phyloP scores from a whole-genome alignment of 1,140 invertebrate genomes.

The Drosophila gunungcola region DNA sequence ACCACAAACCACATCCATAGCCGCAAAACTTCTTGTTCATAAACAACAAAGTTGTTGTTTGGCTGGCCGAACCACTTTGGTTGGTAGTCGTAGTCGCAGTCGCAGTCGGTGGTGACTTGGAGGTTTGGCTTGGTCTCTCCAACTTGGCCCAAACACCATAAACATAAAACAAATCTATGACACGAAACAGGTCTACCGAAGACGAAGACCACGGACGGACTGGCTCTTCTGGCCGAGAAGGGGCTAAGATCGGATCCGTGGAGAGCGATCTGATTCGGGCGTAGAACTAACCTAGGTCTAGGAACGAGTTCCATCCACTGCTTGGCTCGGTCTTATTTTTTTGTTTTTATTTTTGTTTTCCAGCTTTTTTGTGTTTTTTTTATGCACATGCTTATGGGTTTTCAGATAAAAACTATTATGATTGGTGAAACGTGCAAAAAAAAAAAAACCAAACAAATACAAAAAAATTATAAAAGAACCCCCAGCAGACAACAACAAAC shows the following conservation, averaged over 20 bases:
- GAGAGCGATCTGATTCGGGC: constrained; percentile 43
- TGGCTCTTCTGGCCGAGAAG: constrained; percentile 32
- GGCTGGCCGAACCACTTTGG: constrained; percentile 76
- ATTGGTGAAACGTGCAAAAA: constrained; percentile 72
- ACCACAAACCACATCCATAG: constrained; percentile 83
- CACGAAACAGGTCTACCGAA: constrained; percentile 72
- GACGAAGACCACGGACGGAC: constrained; percentile 14
- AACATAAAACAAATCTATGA: constrained; percentile 82
- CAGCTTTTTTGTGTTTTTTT: constrained; percentile 37
- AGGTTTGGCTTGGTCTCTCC: neutral
- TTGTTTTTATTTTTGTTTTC: constrained; percentile 1
- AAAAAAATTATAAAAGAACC: constrained; percentile 28
- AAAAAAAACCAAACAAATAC: constrained; percentile 2
- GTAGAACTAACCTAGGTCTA: constrained; percentile 81
- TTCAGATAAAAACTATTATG: constrained; percentile 79
- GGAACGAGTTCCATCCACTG: constrained; percentile 67
- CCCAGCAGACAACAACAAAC: constrained; percentile 8
- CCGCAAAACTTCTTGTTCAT: constrained; percentile 78
- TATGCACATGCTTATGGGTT: constrained; percentile 74
- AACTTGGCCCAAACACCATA: constrained; percentile 74
- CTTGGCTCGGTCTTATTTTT: constrained; percentile 20
- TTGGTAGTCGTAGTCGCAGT: neutral
- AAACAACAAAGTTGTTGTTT: constrained; percentile 73
- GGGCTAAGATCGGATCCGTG: constrained; percentile 4
- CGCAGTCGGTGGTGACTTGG: constrained; percentile 28